Evolutionary conservation across 2,797 vertebrate genomes (phyloP).

Genomic region (Rhincodon typus): DNA sequence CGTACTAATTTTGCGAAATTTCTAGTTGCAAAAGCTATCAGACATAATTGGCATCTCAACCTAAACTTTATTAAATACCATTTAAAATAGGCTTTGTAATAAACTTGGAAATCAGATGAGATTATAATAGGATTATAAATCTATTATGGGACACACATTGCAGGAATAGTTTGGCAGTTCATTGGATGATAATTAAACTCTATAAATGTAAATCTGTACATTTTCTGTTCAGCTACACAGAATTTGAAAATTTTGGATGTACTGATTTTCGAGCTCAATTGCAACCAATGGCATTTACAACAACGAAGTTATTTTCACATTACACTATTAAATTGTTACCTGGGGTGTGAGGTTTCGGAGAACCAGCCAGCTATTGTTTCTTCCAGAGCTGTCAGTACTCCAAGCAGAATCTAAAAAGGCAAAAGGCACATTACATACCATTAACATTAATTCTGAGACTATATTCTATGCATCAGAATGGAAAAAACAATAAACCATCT

Average conservation of each 20-base stretch:
- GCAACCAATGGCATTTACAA: neutral
- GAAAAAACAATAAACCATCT: neutral
- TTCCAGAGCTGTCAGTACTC: conserved; percentile 91
- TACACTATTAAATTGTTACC: conserved; percentile 52
- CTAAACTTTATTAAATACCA: neutral
- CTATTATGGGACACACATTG: neutral
- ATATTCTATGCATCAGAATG: neutral
- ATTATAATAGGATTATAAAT: neutral
- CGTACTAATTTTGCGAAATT: neutral
- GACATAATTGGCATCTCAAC: neutral
- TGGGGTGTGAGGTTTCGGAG: conserved; percentile 96
- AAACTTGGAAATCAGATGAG: neutral
- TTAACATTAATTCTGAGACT: neutral
- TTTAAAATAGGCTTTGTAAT: neutral
- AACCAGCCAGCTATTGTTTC: conserved; percentile 96
- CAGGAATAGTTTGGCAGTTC: neutral
- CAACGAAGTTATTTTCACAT: neutral
- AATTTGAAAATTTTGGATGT: neutral
- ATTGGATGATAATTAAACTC: neutral
- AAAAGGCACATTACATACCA: neutral
- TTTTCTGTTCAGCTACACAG: neutral
- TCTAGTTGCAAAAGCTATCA: too few species aligned
- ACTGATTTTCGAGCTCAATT: neutral
- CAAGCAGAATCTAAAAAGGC: conserved; percentile 75
- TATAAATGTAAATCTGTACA: neutral